phyloP scores from a whole-genome alignment of 2,888 invertebrate species.

The Caradrina kadenii region DNA sequence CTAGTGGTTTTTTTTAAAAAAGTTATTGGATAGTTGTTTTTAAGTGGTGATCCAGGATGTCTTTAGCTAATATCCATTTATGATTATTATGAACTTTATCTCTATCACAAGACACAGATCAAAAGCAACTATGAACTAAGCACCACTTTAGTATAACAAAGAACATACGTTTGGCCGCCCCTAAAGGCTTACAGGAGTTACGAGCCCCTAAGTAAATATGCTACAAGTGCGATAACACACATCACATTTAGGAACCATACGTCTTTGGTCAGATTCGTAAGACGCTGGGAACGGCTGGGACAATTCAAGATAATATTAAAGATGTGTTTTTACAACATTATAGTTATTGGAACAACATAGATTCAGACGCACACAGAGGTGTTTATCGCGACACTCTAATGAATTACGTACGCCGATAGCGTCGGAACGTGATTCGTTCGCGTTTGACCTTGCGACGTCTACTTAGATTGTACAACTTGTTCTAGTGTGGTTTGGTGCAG shows the following conservation, averaged over 20 bases:
- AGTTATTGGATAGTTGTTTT: background rate
- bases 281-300: background rate
- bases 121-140: background rate
- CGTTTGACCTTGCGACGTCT: constrained; percentile 49
- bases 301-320: constrained; percentile 1
- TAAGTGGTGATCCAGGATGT: background rate
- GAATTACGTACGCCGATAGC: constrained; percentile 58
- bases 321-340: background rate
- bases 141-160: background rate
- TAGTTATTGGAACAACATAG: constrained; percentile 18
- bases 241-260: background rate
- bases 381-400: constrained; percentile 58
- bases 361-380: constrained; percentile 28
- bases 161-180: constrained; percentile 5
- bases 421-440: constrained; percentile 55
- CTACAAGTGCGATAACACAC: background rate
- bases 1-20: too few relatives aligned
- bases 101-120: constrained; percentile 1
- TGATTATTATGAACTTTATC: background rate
- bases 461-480: constrained; percentile 39
- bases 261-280: background rate
- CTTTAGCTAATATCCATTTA: background rate
- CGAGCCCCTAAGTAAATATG: constrained; percentile 4
- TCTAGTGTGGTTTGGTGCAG: constrained; percentile 33
- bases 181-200: constrained; percentile 33